Evolutionary conservation across 1,140 invertebrate genomes (phyloP).

Genomic region (Drosophila murphyi): DNA sequence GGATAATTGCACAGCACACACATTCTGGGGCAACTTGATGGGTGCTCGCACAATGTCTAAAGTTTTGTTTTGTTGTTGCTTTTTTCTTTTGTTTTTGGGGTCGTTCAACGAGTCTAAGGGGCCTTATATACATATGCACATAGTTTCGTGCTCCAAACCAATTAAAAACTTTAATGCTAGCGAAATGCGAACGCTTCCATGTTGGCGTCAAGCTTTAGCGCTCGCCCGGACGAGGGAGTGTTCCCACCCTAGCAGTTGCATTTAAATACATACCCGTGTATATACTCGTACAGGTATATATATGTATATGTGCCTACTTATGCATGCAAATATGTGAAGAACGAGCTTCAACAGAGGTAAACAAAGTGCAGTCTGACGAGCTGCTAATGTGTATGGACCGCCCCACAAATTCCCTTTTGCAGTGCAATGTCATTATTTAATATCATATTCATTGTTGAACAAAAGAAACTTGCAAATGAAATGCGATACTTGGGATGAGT

Average conservation of each 20-base stretch:
- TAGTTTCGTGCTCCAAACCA: slow-evolving; percentile 88
- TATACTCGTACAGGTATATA: neutral
- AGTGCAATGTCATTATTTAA: neutral
- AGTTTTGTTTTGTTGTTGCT: neutral
- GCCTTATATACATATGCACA: slow-evolving; percentile 23
- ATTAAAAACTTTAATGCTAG: slow-evolving; percentile 88
- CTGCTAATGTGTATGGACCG: slow-evolving; percentile 57
- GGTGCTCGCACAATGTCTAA: slow-evolving; percentile 25
- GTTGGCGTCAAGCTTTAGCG: slow-evolving; percentile 19
- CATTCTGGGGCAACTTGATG: slow-evolving; percentile 23
- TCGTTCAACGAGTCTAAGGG: slow-evolving; percentile 21
- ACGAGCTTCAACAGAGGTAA: slow-evolving; percentile 54
- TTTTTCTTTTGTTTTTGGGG: slow-evolving; percentile 6
- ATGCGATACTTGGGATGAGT: too few relatives aligned
- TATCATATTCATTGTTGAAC: neutral
- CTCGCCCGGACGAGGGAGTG: neutral
- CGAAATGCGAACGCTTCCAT: slow-evolving; percentile 85
- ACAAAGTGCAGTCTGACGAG: slow-evolving; percentile 59
- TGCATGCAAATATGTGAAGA: slow-evolving; percentile 6
- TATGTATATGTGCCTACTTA: neutral
- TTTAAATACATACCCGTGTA: slow-evolving; percentile 17
- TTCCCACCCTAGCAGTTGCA: neutral
- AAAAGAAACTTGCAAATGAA: too few relatives aligned
- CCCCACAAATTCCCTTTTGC: slow-evolving; percentile 1
- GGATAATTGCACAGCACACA: slow-evolving; percentile 51